Evolutionary conservation across 2,888 invertebrate species (phyloP), one percentile per base, ranked within the genome.

Genomic region (Eilema depressum): DNA sequence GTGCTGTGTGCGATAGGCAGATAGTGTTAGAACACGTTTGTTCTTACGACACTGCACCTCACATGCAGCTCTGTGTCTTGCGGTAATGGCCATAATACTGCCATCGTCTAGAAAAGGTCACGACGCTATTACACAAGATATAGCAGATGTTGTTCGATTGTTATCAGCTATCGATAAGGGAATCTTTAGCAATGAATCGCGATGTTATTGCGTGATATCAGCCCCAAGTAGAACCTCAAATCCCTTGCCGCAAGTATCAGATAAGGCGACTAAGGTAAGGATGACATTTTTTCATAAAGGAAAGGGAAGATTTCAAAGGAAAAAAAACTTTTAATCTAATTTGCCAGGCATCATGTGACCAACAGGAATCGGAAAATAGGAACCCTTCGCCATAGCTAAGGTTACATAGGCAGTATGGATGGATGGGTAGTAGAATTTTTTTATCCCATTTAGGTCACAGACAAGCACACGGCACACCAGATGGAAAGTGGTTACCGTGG

Each of bases 1-100:
- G 70, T 70, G 70, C 60, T 53, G n/a, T 10, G n/a, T 23, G 17
- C 26, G 70, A 66, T 70, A 61, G 53, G 37, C 61, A 37, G 8
- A 23, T 12, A 3, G 37, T 11, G 65, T 61, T 62, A 33, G 10
- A 33, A 65, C 69, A 69, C 69, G 69, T 69, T 28, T 59, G 60
- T 8, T 26, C n/a, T 61, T 61, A 30, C 61, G 37, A 69, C 69
- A 63, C 17, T 26, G 17, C 41, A 17, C 37, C 33, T 37, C n/a
- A 53, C 53, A 53, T n/a, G 53, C 53, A 20, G 47, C n/a, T n/a
- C 23, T 25, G 7, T 26, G 59, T 26, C 26, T 59, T 59, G 17
- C 25, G 5, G 20, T n/a, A 53, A 53, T 47, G 47, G 47, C 17
- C 7, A 17, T 47, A 10, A 53, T 10, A 53, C 20, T 47, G 10